phyloP scores from a whole-genome alignment of 2,888 invertebrate genomes.

The Drosophila robusta region DNA sequence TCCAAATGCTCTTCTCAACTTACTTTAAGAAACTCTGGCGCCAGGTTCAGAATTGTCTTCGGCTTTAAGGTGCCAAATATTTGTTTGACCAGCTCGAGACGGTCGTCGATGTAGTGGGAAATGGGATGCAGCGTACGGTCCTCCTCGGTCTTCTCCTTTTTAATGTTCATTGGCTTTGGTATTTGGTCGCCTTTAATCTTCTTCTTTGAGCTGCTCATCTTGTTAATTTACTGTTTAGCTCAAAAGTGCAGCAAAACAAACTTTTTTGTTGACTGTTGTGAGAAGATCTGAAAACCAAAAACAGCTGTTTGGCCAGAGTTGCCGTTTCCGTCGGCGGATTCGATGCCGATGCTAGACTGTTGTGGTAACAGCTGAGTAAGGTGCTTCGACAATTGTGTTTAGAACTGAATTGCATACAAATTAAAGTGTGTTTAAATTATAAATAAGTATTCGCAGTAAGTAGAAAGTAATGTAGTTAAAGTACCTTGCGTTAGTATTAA shows the following conservation, averaged over 20 bases:
- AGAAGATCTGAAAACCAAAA: constrained; percentile 32
- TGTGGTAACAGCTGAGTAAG: constrained; percentile 36
- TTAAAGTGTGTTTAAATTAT: constrained; percentile 6
- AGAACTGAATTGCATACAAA: constrained; percentile 18
- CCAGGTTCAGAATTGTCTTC: constrained; percentile 87
- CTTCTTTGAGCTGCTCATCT: constrained; percentile 78
- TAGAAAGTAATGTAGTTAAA: not conserved
- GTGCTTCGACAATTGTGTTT: constrained; percentile 17
- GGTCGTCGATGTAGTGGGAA: constrained; percentile 87
- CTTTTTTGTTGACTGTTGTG: constrained; percentile 11
- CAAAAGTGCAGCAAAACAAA: constrained; percentile 5
- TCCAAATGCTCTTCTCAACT: no score
- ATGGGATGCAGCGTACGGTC: constrained; percentile 86
- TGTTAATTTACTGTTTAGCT: constrained; percentile 1
- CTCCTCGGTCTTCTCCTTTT: constrained; percentile 84
- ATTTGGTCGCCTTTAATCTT: constrained; percentile 73
- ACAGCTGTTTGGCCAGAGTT: constrained; percentile 50
- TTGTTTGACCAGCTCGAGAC: constrained; percentile 87
- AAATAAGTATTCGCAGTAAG: constrained; percentile 32
- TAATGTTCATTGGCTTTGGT: constrained; percentile 83
- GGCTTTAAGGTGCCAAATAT: constrained; percentile 87
- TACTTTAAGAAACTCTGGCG: constrained; percentile 86
- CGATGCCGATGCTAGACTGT: not conserved
- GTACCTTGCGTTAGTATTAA: not conserved
- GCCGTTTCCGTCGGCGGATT: not conserved